Evolutionary conservation across 2,888 invertebrate species (phyloP).

Genomic region (Drosophila stalkeri): DNA sequence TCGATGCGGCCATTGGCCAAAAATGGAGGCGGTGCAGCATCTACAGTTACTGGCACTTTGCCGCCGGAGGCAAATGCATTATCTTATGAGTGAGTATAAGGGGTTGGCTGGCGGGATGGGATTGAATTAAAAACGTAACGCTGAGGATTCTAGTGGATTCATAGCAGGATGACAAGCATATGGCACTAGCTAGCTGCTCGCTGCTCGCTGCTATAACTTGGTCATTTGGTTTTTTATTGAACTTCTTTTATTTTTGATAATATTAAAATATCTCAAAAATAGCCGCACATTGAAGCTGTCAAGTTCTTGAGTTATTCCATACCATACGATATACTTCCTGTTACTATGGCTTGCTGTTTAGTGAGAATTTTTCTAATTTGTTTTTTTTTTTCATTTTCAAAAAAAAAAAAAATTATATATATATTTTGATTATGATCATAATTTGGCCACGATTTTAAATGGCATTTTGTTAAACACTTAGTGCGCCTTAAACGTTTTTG

Average conservation of each 20-base stretch:
- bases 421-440: slow-evolving; percentile 4
- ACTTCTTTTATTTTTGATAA: background rate
- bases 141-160: no score
- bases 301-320: slow-evolving; percentile 40
- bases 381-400: slow-evolving; percentile 17
- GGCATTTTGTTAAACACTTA: slow-evolving; percentile 71
- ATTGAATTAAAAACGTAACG: background rate
- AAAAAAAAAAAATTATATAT: no score
- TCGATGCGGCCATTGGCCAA: slow-evolving; percentile 87
- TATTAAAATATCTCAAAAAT: slow-evolving; percentile 39
- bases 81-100: slow-evolving; percentile 83
- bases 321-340: slow-evolving; percentile 49
- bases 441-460: slow-evolving; percentile 61
- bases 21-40: slow-evolving; percentile 64
- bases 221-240: slow-evolving; percentile 36
- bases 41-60: slow-evolving; percentile 60
- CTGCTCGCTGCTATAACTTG: slow-evolving; percentile 32
- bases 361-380: slow-evolving; percentile 64
- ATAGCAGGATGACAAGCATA: background rate
- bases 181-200: slow-evolving; percentile 11
- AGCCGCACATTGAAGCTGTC: slow-evolving; percentile 58
- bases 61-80: slow-evolving; percentile 73
- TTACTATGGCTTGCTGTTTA: slow-evolving; percentile 78
- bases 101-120: background rate
- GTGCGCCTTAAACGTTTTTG: slow-evolving; percentile 76